A percentile compares a stretch with the other conserved stretches of the same genome.
Conservation (phyloP, 2,113 vertebrate genomes). For the Rhinogobius similis region DNA sequence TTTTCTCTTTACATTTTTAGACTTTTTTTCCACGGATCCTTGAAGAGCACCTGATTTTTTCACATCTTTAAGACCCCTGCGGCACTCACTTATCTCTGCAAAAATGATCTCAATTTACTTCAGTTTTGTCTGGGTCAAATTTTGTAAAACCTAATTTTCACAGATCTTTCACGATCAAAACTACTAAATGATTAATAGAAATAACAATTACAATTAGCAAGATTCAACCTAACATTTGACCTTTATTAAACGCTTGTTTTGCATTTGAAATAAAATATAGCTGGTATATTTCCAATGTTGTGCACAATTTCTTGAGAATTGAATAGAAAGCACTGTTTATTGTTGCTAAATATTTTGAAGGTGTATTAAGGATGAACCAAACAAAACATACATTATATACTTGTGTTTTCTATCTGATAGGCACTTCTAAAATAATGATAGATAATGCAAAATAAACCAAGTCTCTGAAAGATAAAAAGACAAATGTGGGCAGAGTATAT, state of each 20-base stretch:
- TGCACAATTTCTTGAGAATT: not conserved
- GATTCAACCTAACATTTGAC: not conserved
- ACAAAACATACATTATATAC: not conserved
- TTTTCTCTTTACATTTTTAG: no score
- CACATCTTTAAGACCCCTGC: no score
- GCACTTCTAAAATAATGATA: not conserved
- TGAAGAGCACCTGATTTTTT: no score
- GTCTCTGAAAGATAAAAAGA: conserved; percentile 9
- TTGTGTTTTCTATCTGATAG: not conserved
- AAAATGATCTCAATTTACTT: no score
- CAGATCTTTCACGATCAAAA: no score
- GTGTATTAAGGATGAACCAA: not conserved
- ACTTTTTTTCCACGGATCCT: no score
- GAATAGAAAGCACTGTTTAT: not conserved
- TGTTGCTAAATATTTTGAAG: not conserved
- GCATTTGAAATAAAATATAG: not conserved
- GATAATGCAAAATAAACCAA: conserved; percentile 4
- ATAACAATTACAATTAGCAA: not conserved
- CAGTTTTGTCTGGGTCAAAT: no score
- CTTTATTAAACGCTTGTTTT: not conserved
- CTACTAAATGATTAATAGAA: no score
- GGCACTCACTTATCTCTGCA: no score
- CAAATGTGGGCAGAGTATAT: not conserved
- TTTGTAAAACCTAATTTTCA: no score
- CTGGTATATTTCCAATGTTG: not conserved